Conservation (phyloP, 64 coral and sea anemone genomes). For the Montipora cactus region DNA sequence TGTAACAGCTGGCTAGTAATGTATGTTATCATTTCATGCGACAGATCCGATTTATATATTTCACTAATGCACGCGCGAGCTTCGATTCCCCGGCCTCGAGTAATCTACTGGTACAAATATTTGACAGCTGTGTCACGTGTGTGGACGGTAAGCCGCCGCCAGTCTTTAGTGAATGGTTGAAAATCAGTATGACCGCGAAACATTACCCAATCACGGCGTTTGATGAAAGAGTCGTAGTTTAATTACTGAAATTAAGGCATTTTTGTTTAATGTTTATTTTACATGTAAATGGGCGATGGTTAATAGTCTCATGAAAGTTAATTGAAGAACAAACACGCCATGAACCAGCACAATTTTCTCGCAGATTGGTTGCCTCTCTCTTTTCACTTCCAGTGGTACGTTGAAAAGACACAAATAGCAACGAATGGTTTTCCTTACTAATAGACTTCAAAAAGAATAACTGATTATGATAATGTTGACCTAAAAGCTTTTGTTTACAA, state of each 20-base stretch:
- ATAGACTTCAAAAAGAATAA: neutral
- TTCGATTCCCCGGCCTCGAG: neutral
- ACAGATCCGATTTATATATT: neutral
- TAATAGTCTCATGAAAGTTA: neutral
- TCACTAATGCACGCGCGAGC: neutral
- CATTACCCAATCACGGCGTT: neutral
- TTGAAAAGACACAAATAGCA: neutral
- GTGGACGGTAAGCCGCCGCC: neutral
- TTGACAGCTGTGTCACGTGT: slow-evolving; percentile 37
- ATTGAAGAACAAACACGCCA: slow-evolving; percentile 13
- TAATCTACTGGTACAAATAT: slow-evolving; percentile 1
- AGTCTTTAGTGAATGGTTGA: slow-evolving; percentile 27
- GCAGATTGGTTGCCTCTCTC: neutral
- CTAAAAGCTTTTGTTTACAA: neutral
- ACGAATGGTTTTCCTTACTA: neutral
- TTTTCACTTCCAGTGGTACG: neutral
- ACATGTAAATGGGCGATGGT: neutral
- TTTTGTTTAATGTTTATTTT: neutral
- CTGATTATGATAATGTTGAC: slow-evolving; percentile 8
- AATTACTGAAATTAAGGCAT: neutral
- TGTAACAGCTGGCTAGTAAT: neutral
- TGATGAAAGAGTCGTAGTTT: neutral
- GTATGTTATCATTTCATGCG: neutral
- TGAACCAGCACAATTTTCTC: neutral
- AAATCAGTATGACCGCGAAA: slow-evolving; percentile 49